Evolutionary conservation across 2,888 invertebrate species (phyloP), one percentile per base, ranked within the genome.

Genomic region (Tryphoninae sp.): DNA sequence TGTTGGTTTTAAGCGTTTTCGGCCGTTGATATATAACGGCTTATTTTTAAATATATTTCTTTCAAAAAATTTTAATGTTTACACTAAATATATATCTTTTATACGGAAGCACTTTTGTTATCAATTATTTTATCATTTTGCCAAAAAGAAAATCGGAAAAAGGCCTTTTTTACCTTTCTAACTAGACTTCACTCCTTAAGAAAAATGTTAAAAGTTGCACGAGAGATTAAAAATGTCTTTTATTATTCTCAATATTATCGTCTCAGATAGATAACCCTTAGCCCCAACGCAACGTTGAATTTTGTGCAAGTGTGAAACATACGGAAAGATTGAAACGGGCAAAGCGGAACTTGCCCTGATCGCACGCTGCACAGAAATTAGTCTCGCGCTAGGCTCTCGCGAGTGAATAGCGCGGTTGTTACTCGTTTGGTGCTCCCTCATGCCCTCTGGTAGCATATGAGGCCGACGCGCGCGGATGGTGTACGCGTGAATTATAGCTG

Each of bases 401-500:
- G 78, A 65, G 68, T 73, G 75, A 72, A 78, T 68, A 7, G 78
- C 72, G 75, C 55, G 75, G 75, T 72, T 76, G 69, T 65, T 62
- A 58, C 61, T 33, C 53, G 61, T 61, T 59, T 40, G 61, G 71
- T 67, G 78, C 65, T 76, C 49, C 67, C 26, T 45, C 45, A 55
- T 45, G 55, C 69, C 74, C 67, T 42, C 65, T 78, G 83, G 83
- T 83, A 83, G 83, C 83, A 83, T 78, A 83, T 80, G 80, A 83
- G 80, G 62, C 78, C 78, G 83, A 84, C 78, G 53, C 65, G 53
- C 65, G 78, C 83, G 75, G 81, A 84, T 84, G 83, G 84, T 82
- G 85, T 83, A 72, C 81, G 79, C 72, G 84, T 84, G 86, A 85
- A 84, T 85, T 84, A 84, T 84, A 69, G 83, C 68, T 80, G 73